Evolutionary conservation across 2,113 vertebrate species (phyloP), one percentile per base, ranked within the genome.

Genomic region (Aythya baeri): DNA sequence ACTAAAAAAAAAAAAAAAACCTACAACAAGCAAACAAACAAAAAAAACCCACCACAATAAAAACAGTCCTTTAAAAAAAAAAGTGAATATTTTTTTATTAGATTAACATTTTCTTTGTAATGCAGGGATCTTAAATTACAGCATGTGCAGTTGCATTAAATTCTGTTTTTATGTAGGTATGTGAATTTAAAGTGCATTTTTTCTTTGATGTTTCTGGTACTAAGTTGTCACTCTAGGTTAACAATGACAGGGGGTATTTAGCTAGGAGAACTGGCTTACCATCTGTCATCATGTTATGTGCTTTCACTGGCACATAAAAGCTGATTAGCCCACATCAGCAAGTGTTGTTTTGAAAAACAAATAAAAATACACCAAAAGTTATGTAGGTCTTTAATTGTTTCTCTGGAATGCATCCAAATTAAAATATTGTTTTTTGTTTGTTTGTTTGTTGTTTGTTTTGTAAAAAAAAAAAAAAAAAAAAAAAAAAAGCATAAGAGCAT

Each of bases 221-320:
- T 34, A 89, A 91, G 31, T 86, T 97, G 87, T 94, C 87, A 95
- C 7, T 88, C 41, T 77, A 70, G 50, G 82, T 88, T 96, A 95
- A 91, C 89, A 74, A 77, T 77, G 89, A 89, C 89, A 93, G 82
- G 46, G 54, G 18, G 15, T 95, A 93, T 93, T 95, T 91, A 91
- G 55, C 63, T 93, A 88, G 46, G 83, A 41, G 22, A 89, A 25
- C 89, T 96, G 59, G 68, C 75, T 94, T 81, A 66, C 94, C 95
- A 96, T 97, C 95, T 97, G 95, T 96, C 91, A 88, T 80, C 61
- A 36, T 43, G 78, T 93, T 91, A 82, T 93, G 25, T 91, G 75
- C 85, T 88, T 95, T 95, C 79, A 44, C 59, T 89, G 87, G 71
- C 87, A 89, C 82, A 80, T 93, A 95, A 94, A 97, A 94, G 46